A percentile compares a stretch with the other conserved stretches of the same genome.
Evolutionary conservation across 2,888 invertebrate genomes (phyloP).

Genomic region (Eupithecia exiguata): DNA sequence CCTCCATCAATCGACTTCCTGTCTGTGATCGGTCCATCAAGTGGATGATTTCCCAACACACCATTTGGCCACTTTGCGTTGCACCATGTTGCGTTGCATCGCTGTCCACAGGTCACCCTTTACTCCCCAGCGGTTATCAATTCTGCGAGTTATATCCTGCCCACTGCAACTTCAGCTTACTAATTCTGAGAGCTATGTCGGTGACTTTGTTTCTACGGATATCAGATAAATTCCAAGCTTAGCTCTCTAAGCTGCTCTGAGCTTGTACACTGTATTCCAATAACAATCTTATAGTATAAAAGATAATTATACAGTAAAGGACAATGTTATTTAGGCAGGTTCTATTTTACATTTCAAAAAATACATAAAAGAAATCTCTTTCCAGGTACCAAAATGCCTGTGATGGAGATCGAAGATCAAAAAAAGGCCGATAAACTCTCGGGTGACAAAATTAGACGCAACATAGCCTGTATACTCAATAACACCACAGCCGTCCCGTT

Average conservation of each 20-base stretch:
- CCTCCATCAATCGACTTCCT: no score
- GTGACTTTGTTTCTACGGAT: neutral
- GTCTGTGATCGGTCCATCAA: neutral
- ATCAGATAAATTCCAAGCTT: neutral
- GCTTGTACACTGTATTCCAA: neutral
- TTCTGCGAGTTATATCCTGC: neutral
- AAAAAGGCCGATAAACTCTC: conserved; percentile 17
- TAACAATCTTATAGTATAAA: neutral
- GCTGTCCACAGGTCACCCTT: neutral
- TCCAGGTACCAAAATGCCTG: conserved; percentile 21
- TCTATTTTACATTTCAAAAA: neutral
- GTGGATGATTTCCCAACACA: neutral
- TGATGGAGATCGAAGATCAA: conserved; percentile 14
- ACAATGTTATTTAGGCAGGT: neutral
- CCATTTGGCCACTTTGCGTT: no score
- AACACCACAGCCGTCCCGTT: conserved; percentile 55
- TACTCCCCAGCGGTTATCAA: neutral
- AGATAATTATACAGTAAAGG: neutral
- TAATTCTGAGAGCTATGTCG: neutral
- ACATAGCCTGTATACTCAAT: conserved; percentile 35
- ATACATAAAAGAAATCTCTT: conserved; percentile 10
- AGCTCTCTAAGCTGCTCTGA: neutral
- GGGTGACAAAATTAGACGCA: conserved; percentile 32
- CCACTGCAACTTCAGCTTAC: neutral
- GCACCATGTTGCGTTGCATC: neutral